Conservation (phyloP, 2,888 invertebrate genomes). For the Lasioglossum figueresi region DNA sequence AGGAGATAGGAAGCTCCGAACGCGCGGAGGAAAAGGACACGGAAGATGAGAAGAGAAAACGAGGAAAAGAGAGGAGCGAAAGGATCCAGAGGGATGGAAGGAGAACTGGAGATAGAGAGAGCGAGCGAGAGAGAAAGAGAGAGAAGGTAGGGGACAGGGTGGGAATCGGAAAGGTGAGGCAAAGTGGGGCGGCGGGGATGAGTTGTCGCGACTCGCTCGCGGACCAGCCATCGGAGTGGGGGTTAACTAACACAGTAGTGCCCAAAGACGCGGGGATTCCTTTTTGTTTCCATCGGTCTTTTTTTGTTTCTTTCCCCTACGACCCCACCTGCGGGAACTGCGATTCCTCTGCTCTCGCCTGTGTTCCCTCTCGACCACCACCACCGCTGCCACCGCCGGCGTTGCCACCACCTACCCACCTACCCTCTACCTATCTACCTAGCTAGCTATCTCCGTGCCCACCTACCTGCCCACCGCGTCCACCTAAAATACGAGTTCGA, state of each 20-base stretch:
- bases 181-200: slow-evolving; percentile 58
- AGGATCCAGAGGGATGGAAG: neutral
- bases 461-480: slow-evolving; percentile 60
- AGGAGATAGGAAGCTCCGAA: slow-evolving; percentile 65
- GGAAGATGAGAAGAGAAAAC: slow-evolving; percentile 55
- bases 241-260: slow-evolving; percentile 70
- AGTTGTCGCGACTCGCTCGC: slow-evolving; percentile 65
- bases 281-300: slow-evolving; percentile 68
- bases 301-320: slow-evolving; percentile 74
- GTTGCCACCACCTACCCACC: slow-evolving; percentile 6
- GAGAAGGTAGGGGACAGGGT: neutral
- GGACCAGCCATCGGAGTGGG: slow-evolving; percentile 64
- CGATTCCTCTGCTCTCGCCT: slow-evolving; percentile 62
- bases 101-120: neutral
- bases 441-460: slow-evolving; percentile 37
- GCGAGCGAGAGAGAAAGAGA: slow-evolving; percentile 26
- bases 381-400: slow-evolving; percentile 19
- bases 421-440: slow-evolving; percentile 8
- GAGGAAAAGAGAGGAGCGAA: neutral
- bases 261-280: slow-evolving; percentile 71
- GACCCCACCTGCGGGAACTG: slow-evolving; percentile 50
- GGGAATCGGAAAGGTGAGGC: slow-evolving; percentile 20
- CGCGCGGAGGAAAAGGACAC: slow-evolving; percentile 54
- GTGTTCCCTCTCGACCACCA: slow-evolving; percentile 30
- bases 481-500: slow-evolving; percentile 78